Percentiles rank a stretch among this genome's conserved stretches.
Evolutionary conservation across 2,797 vertebrate genomes (phyloP).

Genomic region (Remorina albescens): DNA sequence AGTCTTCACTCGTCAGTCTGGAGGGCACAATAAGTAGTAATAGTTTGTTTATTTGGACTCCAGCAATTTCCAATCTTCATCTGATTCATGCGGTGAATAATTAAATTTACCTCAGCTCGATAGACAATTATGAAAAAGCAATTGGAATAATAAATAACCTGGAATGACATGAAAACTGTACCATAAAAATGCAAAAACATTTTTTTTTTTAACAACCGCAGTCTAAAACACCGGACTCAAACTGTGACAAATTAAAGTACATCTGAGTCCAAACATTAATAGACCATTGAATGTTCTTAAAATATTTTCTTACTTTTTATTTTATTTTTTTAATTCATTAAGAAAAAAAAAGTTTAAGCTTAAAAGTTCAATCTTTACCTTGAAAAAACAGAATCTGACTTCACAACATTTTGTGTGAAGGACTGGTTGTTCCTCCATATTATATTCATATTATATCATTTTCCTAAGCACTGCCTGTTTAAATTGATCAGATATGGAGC

Average conservation of each 20-base stretch:
- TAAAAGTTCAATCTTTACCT: background rate
- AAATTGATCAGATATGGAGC: slow-evolving; percentile 85
- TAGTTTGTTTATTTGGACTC: background rate
- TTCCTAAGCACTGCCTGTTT: too few species aligned
- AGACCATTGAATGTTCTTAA: background rate
- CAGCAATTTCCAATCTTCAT: background rate
- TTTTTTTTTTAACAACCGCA: background rate
- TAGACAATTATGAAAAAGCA: background rate
- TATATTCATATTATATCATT: too few species aligned
- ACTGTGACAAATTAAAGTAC: background rate
- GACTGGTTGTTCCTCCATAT: background rate
- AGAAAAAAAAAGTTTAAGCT: background rate
- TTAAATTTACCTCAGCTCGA: background rate
- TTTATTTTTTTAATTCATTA: background rate
- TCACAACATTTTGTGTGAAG: too few species aligned
- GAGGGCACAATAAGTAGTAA: background rate
- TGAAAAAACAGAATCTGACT: too few species aligned
- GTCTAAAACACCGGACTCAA: background rate
- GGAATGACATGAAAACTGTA: background rate
- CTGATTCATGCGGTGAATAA: background rate
- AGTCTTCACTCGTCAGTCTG: background rate
- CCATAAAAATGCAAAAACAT: background rate
- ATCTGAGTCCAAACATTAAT: background rate
- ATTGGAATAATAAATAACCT: background rate
- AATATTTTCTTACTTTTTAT: too few species aligned